phyloP scores from a whole-genome alignment of 2,888 invertebrate species.

The Microctonus hyperodae region DNA sequence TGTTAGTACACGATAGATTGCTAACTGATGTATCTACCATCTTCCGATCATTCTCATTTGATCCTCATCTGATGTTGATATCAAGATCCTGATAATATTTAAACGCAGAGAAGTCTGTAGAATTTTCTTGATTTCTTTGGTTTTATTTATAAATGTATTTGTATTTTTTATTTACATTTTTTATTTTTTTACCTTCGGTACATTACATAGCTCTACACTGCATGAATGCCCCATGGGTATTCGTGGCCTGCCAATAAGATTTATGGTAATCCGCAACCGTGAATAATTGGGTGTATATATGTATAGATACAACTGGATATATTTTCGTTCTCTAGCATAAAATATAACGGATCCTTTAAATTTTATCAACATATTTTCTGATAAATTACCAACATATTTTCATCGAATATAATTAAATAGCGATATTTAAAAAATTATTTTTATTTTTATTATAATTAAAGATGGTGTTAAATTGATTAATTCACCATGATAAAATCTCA shows the following conservation, averaged over 20 bases:
- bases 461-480: background rate
- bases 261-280: constrained; percentile 41
- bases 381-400: background rate
- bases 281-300: constrained; percentile 45
- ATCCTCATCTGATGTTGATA: constrained; percentile 9
- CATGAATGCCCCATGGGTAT: constrained; percentile 30
- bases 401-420: too few species aligned
- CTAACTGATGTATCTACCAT: constrained; percentile 8
- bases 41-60: constrained; percentile 5
- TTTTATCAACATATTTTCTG: background rate
- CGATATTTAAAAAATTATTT: too few species aligned
- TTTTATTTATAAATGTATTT: background rate
- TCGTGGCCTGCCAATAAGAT: constrained; percentile 44
- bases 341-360: background rate
- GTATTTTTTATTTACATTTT: constrained; percentile 13
- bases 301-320: constrained; percentile 31
- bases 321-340: constrained; percentile 17
- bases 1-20: background rate
- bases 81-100: background rate
- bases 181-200: constrained; percentile 5
- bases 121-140: constrained; percentile 1
- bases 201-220: constrained; percentile 17
- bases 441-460: background rate
- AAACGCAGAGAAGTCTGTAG: background rate
- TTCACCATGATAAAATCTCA: background rate